A percentile compares a stretch with the other conserved stretches of the same genome.
phyloP scores from a whole-genome alignment of 2,113 vertebrate species.

The Nothobranchius kuhntae region DNA sequence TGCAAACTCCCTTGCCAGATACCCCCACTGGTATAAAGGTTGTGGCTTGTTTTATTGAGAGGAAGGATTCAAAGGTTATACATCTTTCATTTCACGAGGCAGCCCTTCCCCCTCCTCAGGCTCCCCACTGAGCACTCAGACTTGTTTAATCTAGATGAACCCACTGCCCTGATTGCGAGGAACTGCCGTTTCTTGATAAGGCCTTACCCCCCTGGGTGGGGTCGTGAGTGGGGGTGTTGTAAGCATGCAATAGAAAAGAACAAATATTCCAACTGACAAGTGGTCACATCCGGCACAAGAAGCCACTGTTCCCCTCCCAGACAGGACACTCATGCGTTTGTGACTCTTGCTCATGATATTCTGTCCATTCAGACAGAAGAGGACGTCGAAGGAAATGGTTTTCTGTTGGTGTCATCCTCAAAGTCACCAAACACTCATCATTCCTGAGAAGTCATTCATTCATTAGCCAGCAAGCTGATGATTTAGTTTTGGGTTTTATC shows the following conservation, averaged over 20 bases:
- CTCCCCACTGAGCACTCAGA: constrained; percentile 15
- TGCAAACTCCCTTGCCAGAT: constrained; percentile 16
- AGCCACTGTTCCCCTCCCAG: constrained; percentile 5
- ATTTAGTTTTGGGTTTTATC: not conserved
- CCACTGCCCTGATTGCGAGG: constrained; percentile 48
- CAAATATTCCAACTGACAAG: constrained; percentile 20
- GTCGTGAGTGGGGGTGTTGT: not conserved
- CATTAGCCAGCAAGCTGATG: not conserved
- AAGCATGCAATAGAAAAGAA: constrained; percentile 4
- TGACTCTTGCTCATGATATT: not conserved
- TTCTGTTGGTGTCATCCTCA: too few relatives aligned
- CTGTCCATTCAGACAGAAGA: not conserved
- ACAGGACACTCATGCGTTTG: constrained; percentile 2
- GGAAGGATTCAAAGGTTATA: constrained; percentile 31
- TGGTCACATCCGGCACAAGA: constrained; percentile 20
- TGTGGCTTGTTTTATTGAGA: constrained; percentile 5
- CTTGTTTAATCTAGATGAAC: constrained; percentile 58
- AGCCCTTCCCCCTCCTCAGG: not conserved
- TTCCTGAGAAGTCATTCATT: not conserved
- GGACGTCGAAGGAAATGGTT: not conserved
- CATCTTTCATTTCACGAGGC: constrained; percentile 39
- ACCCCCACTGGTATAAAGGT: constrained; percentile 5
- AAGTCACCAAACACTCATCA: too few relatives aligned
- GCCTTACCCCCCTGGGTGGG: constrained; percentile 6
- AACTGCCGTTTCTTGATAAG: constrained; percentile 40